Base-by-base conservation (phyloP, 2,113 vertebrate genomes). In the Albula glossodonta region DNA sequence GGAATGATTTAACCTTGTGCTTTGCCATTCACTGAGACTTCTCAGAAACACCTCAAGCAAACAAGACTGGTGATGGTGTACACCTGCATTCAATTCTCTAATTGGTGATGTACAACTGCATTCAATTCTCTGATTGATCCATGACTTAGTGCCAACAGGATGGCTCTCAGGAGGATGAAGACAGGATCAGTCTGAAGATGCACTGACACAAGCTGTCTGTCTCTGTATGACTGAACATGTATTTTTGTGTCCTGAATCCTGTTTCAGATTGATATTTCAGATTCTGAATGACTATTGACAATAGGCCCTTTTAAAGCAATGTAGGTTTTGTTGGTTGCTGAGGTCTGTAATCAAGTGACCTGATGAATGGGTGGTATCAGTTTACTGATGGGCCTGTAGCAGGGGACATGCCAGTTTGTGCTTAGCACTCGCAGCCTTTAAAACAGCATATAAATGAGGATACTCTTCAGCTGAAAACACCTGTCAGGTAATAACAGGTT, bases 391-490 rank as follows among this genome's bases (percentile, higher is more conserved):
- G 83, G 82, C 85, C 84, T 25, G 60, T 10, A n/a, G 63, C 82
- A 19, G 60, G 48, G 74, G 66, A 82, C 88, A 87, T 78, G 70
- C 60, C 66, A 74, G 81, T 56, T 78, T 25, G 77, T 52, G 22
- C 51, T 82, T 57, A 83, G 66, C 83, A 53, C 17, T 74, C 78
- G 19, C 78, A 50, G 31, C 12, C n/a, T 70, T 83, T 57, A 85
- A 84, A 79, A 85, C 56, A 57, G 66, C 83, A 25, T 60, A 87
- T 63, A 85, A 86, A 89, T 84, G 87, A 87, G 79, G 74, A 82
- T 85, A 84, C 81, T 85, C 63, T 74, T 89, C 85, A 88, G 78
- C 84, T 88, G 63, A 60, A 88, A 86, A 87, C 85, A 87, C 70
- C 82, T 88, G 84, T 78, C 86, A 86, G 86, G 74, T 89, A 87